phyloP scores from a whole-genome alignment of 2,888 invertebrate genomes.

The Pristionchus exspectatus region DNA sequence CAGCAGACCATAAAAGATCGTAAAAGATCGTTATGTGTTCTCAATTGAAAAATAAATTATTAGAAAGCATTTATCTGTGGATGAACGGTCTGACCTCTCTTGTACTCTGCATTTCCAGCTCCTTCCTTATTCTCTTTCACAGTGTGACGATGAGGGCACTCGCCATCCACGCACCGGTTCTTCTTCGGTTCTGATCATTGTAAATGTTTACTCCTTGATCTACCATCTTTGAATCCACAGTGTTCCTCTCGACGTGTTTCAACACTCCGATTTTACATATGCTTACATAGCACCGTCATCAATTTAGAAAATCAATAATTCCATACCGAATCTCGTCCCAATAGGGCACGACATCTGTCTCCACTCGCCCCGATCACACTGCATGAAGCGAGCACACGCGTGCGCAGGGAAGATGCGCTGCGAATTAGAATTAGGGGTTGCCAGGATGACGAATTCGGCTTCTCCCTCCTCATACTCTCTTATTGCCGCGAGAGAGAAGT shows the following conservation, averaged over 20 bases:
- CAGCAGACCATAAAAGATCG: too few relatives aligned
- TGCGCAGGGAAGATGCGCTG: slow-evolving; percentile 39
- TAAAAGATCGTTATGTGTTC: too few relatives aligned
- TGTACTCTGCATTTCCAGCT: background rate
- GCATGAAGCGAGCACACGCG: slow-evolving; percentile 24
- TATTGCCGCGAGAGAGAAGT: too few relatives aligned
- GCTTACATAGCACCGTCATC: background rate
- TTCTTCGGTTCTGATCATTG: background rate
- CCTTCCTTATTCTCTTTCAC: background rate
- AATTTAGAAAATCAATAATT: background rate
- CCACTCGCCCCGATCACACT: slow-evolving; percentile 47
- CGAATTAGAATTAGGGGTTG: too few relatives aligned
- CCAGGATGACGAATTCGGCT: too few relatives aligned
- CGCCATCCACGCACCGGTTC: slow-evolving; percentile 16
- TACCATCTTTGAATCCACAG: too few relatives aligned
- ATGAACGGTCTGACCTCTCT: background rate
- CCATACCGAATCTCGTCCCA: slow-evolving; percentile 18
- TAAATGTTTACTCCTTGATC: too few relatives aligned
- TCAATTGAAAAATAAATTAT: too few relatives aligned
- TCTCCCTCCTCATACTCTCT: too few relatives aligned
- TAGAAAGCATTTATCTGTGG: background rate
- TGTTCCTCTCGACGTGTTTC: too few relatives aligned
- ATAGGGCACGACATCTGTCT: slow-evolving; percentile 23
- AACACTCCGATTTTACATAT: too few relatives aligned
- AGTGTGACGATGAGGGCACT: background rate